Conservation (phyloP, 2,888 invertebrate species). For the Eristalis pertinax region DNA sequence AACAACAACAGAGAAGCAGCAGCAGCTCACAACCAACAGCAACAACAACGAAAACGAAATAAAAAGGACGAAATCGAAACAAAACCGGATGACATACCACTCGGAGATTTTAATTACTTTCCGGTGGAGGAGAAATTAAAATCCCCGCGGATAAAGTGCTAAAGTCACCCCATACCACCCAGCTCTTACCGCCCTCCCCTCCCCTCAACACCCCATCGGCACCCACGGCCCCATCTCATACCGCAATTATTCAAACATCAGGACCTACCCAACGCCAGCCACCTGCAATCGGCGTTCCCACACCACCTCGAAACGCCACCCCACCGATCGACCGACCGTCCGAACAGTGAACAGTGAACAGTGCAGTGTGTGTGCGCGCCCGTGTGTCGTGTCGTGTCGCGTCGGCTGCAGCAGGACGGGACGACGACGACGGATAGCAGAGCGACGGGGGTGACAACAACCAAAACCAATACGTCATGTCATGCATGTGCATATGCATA, state of each 20-base stretch:
- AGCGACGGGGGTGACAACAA: slow-evolving; percentile 22
- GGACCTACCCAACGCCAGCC: background rate
- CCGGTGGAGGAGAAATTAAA: slow-evolving; percentile 62
- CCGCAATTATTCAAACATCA: background rate
- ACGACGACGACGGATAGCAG: slow-evolving; percentile 5
- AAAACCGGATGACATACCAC: slow-evolving; percentile 65
- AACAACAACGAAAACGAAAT: background rate
- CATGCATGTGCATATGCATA: slow-evolving; percentile 45
- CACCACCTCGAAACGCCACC: background rate
- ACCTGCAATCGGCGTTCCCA: background rate
- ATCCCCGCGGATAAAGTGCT: slow-evolving; percentile 59
- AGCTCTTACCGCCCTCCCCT: background rate
- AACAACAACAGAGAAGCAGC: background rate
- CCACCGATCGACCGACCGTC: background rate
- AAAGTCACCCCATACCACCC: slow-evolving; percentile 36
- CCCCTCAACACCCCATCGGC: background rate
- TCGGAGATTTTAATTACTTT: slow-evolving; percentile 70
- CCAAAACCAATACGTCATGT: slow-evolving; percentile 64
- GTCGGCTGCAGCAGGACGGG: slow-evolving; percentile 35
- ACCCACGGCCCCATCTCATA: background rate
- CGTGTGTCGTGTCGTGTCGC: slow-evolving; percentile 1
- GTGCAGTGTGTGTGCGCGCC: background rate
- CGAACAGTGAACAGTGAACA: background rate
- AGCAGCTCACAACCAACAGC: background rate
- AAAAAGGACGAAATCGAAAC: slow-evolving; percentile 46